These are phyloP conservation scores for Channa maculata DNA, from an alignment of 2,113 vertebrate species.

Conservation along the genomic window DNA sequence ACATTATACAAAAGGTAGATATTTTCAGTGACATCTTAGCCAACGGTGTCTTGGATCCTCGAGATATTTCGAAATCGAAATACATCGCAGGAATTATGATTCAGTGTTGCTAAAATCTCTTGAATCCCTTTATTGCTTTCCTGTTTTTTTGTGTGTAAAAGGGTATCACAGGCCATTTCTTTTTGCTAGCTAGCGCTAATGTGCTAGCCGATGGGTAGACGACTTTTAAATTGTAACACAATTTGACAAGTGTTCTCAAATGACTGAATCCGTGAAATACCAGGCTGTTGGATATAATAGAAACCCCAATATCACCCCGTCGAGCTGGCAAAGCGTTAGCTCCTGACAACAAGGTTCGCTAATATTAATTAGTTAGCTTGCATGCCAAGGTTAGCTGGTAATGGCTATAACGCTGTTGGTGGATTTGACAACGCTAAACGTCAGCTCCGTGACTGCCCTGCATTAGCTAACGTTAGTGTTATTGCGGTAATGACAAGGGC, in stretches of 20 bases:
- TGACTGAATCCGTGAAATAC: background rate
- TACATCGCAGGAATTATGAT: conserved; percentile 40
- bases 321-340: conserved; percentile 53
- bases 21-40: conserved; percentile 61
- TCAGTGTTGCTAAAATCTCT: conserved; percentile 73
- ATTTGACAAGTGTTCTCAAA: conserved; percentile 5
- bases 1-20: conserved; percentile 66
- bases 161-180: conserved; percentile 82
- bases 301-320: conserved; percentile 12
- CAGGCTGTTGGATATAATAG: conserved; percentile 2
- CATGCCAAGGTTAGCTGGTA: conserved; percentile 68
- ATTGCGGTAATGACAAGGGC: conserved; percentile 31
- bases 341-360: conserved; percentile 59
- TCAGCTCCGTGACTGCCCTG: conserved; percentile 60
- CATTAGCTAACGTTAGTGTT: background rate
- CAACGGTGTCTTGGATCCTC: conserved; percentile 36
- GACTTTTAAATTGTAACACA: conserved; percentile 35
- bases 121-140: conserved; percentile 81
- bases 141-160: conserved; percentile 81
- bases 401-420: conserved; percentile 63
- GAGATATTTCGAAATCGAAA: conserved; percentile 52
- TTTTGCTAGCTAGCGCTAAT: conserved; percentile 68
- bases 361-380: conserved; percentile 73
- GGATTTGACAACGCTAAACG: conserved; percentile 67
- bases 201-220: conserved; percentile 54